phyloP scores from a whole-genome alignment of 2,113 vertebrate genomes.

The Datnioides undecimradiatus region DNA sequence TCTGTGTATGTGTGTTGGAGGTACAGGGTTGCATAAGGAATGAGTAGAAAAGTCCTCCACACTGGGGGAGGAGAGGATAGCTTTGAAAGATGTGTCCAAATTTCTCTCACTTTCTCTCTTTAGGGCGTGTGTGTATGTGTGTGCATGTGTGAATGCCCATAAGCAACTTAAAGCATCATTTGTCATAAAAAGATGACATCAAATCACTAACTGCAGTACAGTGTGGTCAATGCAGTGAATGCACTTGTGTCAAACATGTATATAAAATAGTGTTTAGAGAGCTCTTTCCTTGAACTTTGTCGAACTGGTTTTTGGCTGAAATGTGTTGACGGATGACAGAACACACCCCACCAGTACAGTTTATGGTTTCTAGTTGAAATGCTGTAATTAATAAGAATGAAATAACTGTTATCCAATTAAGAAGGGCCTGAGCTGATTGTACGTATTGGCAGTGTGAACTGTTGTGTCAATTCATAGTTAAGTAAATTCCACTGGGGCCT shows the following conservation, averaged over 20 bases:
- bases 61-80: neutral
- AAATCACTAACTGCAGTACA: no score
- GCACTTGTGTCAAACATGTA: no score
- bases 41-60: conserved; percentile 27
- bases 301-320: conserved; percentile 2
- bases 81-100: neutral
- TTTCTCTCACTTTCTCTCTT: neutral
- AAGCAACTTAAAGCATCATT: no score
- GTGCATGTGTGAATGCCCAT: neutral
- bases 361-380: neutral
- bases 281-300: no score
- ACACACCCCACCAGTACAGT: neutral
- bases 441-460: neutral
- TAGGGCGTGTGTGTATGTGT: neutral
- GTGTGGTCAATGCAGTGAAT: no score
- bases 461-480: neutral
- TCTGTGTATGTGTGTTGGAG: neutral
- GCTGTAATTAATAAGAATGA: neutral
- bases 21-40: conserved; percentile 34
- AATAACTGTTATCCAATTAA: neutral
- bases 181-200: no score
- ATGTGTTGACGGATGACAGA: neutral
- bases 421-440: neutral
- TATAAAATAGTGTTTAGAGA: no score
- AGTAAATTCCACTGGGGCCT: neutral